phyloP scores from a whole-genome alignment of 2,113 vertebrate genomes.

The Neotoma lepida region DNA sequence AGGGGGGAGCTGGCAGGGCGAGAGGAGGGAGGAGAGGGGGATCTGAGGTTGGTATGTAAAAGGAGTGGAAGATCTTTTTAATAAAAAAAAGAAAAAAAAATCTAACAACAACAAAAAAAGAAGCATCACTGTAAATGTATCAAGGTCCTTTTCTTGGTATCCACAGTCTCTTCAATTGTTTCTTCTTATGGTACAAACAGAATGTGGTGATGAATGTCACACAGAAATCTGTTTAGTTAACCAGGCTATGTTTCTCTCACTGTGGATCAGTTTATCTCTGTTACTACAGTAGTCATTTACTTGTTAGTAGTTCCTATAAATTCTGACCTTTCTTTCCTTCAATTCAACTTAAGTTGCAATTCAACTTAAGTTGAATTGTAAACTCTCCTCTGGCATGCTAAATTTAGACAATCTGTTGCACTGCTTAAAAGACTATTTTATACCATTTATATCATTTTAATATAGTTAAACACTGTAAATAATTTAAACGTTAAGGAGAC shows the following conservation, averaged over 20 bases:
- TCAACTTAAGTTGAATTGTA: background rate
- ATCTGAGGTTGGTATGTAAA: too few relatives aligned
- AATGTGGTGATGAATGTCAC: background rate
- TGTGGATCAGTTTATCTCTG: constrained; percentile 6
- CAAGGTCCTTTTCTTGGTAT: too few relatives aligned
- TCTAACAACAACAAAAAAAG: too few relatives aligned
- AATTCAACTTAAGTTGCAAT: too few relatives aligned
- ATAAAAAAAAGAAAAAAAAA: too few relatives aligned
- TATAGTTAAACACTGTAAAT: constrained; percentile 30
- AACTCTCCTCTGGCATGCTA: background rate
- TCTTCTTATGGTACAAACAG: background rate
- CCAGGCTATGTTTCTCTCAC: background rate
- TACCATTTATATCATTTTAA: background rate
- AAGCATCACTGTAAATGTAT: too few relatives aligned
- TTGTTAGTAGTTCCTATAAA: background rate
- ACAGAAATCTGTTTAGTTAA: background rate
- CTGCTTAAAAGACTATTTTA: background rate
- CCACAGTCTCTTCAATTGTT: too few relatives aligned
- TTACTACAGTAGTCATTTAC: background rate
- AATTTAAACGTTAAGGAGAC: background rate
- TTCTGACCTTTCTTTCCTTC: background rate
- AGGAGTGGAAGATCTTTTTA: too few relatives aligned
- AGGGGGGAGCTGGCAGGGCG: too few relatives aligned
- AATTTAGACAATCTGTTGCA: background rate
- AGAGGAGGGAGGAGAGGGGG: too few relatives aligned